Conservation (phyloP, 2,113 vertebrate species). For the Redunca redunca region DNA sequence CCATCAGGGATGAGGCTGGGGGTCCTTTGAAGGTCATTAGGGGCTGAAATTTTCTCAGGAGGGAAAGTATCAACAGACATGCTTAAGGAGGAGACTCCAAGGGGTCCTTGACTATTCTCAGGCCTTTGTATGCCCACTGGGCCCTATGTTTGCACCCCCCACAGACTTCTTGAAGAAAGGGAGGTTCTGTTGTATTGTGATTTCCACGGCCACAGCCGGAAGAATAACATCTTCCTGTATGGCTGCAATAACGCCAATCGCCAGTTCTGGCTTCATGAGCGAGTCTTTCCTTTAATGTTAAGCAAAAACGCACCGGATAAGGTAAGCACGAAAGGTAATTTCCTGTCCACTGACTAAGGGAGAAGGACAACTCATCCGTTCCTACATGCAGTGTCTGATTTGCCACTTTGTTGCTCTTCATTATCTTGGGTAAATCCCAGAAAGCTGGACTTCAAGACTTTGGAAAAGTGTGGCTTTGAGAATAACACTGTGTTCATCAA, state of each 20-base stretch:
- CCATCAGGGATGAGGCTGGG: neutral
- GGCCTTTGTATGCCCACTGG: neutral
- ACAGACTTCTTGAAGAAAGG: constrained; percentile 85
- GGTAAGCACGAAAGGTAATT: constrained; percentile 74
- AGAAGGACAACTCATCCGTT: neutral
- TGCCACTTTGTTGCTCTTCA: neutral
- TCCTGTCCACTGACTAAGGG: neutral
- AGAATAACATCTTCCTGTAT: constrained; percentile 94
- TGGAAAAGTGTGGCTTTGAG: neutral
- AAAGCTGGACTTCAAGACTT: neutral
- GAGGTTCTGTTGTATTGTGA: constrained; percentile 93
- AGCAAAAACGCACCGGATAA: constrained; percentile 92
- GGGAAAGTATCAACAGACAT: neutral
- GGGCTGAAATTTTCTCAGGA: neutral
- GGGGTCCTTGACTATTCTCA: neutral
- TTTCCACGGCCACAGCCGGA: constrained; percentile 94
- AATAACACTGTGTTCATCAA: neutral
- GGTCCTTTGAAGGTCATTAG: neutral
- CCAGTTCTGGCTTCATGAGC: constrained; percentile 78
- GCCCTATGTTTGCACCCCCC: neutral
- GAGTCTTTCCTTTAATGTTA: constrained; percentile 94
- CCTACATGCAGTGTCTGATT: neutral
- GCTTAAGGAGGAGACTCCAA: neutral
- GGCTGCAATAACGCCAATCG: constrained; percentile 81
- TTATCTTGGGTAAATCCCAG: neutral